These are phyloP conservation scores for Cariama cristata DNA, from an alignment of 2,113 vertebrate species.

Conservation along the genomic window DNA sequence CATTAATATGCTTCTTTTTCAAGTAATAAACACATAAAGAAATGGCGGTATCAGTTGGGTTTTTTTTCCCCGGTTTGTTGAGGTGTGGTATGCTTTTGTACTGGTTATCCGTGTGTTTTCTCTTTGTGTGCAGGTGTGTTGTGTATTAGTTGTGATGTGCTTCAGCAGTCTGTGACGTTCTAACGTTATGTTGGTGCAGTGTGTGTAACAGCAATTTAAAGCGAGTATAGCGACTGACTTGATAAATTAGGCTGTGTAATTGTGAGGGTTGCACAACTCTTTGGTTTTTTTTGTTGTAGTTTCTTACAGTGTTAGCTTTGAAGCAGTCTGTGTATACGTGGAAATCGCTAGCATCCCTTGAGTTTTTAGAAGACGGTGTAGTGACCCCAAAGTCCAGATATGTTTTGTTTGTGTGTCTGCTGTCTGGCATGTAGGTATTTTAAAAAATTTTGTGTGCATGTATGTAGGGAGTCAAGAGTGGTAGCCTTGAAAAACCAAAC, in stretches of 20 bases:
- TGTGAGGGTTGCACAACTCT: background rate
- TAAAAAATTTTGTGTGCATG: background rate
- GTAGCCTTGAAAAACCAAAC: background rate
- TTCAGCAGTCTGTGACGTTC: background rate
- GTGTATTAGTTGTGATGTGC: background rate
- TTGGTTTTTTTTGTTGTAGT: background rate
- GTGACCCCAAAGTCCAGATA: background rate
- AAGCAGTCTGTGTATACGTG: background rate
- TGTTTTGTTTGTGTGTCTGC: background rate
- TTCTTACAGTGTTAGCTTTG: background rate
- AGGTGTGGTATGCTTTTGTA: background rate
- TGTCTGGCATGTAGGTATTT: conserved; percentile 3
- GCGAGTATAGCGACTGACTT: background rate
- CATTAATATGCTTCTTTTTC: background rate
- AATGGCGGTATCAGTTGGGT: background rate
- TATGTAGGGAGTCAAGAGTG: background rate
- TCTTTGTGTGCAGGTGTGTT: background rate
- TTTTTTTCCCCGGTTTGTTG: background rate
- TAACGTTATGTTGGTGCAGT: background rate
- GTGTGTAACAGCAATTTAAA: background rate
- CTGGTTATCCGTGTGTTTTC: background rate
- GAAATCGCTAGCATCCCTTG: background rate
- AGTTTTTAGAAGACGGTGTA: background rate
- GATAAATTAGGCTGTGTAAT: background rate
- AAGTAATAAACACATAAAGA: background rate